Evolutionary conservation across 2,113 vertebrate species (phyloP), one percentile per base, ranked within the genome.

Genomic region (Amphiprion ocellaris): DNA sequence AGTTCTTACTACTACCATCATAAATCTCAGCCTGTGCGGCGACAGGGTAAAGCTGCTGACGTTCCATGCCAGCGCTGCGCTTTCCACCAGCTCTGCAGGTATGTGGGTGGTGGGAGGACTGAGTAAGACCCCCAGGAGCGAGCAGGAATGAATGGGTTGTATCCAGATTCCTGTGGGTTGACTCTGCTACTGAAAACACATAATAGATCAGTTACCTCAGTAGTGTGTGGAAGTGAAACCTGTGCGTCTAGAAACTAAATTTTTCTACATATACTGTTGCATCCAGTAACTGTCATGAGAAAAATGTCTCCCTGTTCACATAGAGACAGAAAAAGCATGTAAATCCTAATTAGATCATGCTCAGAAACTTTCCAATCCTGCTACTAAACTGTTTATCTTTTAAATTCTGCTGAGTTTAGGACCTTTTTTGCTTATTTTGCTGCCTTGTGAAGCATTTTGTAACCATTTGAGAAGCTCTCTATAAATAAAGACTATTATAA

Each of bases 11-110:
- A 83, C 55, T 7, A 37, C 5, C 1, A 70, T 54, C 63, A 78
- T 89, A 86, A 89, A 90, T 90, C 79, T 86, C 50, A 30, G 69
- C 47, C 49, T 56, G 66, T 70, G 70, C 33, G 66, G 60, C 33
- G 55, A 85, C 59, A 56, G 65, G 54, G 62, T 10, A 26, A 76
- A 82, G 84, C 76, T 66, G 69, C 74, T 54, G 77, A 65, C 8
- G 41, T 62, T 66, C 77, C 58, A 60, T 77, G 66, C 72, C 79
- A 75, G 39, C 44, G 12, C 49, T 59, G 74, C 58, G 77, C 74
- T 75, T 77, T 71, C 69, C 58, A 76, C 23, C 70, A 50, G 53
- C 75, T 75, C 68, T 68, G 69, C 69, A 87, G 76, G 75, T 69
- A 78, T 79, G 85, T 24, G 55, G 56, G 67, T 19, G 44, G 72